Percentiles rank a stretch among this genome's conserved stretches.
Conservation (phyloP, 2,797 vertebrate species). For the Sphenodon punctatus region DNA sequence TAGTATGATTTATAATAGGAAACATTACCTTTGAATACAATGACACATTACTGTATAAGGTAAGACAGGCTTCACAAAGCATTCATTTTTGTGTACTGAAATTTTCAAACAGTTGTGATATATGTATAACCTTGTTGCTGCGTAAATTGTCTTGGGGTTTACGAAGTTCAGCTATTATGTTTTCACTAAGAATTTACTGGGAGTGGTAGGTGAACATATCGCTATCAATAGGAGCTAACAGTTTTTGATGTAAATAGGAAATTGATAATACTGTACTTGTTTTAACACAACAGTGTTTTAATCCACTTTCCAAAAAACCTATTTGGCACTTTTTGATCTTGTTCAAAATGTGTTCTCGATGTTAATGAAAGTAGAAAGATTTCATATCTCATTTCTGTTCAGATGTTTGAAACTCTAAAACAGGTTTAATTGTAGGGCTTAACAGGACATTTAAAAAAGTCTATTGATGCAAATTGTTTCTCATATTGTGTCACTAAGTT, state of each 20-base stretch:
- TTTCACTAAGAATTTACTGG: conserved; percentile 80
- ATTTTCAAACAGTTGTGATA: conserved; percentile 68
- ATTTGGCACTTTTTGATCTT: conserved; percentile 73
- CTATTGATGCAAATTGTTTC: conserved; percentile 52
- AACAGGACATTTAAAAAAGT: conserved; percentile 53
- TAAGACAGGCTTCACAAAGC: conserved; percentile 61
- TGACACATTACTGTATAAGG: conserved; percentile 50
- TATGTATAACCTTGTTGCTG: conserved; percentile 70
- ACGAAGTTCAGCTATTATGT: conserved; percentile 70
- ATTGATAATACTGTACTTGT: conserved; percentile 61
- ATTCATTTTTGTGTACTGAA: conserved; percentile 58
- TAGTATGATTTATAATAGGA: conserved; percentile 68
- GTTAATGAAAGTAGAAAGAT: conserved; percentile 61
- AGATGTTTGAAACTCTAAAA: conserved; percentile 60
- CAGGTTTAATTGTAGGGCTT: conserved; percentile 43
- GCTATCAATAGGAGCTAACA: conserved; percentile 59
- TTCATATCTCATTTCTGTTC: conserved; percentile 67
- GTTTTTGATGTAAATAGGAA: conserved; percentile 73
- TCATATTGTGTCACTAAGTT: conserved; percentile 53
- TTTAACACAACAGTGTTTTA: conserved; percentile 66
- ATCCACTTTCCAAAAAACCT: conserved; percentile 63
- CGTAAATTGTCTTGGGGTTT: conserved; percentile 73
- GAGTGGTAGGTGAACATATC: conserved; percentile 69
- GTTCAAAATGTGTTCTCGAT: conserved; percentile 54
- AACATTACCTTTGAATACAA: conserved; percentile 53